These are phyloP conservation scores for Seira ritae DNA, from an alignment of 2,888 invertebrate genomes.

Conservation along the genomic window DNA sequence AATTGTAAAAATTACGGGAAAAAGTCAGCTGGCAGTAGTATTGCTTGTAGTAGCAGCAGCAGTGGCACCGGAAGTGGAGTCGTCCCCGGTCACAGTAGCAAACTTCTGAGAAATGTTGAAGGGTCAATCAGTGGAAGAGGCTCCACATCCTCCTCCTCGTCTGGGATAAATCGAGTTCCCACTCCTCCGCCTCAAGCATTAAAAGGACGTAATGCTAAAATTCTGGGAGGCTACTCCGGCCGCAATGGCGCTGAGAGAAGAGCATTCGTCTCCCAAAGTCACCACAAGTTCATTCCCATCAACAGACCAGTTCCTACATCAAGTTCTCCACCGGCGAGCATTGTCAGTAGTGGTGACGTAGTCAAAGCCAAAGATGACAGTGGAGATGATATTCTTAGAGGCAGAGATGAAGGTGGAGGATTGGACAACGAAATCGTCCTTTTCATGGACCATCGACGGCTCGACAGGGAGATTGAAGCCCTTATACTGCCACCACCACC, in stretches of 20 bases:
- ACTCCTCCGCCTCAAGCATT: conserved; percentile 47
- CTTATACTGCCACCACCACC: conserved; percentile 1
- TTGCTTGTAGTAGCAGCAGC: conserved; percentile 38
- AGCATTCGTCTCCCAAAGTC: conserved; percentile 36
- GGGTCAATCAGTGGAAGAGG: conserved; percentile 29
- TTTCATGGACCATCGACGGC: background rate
- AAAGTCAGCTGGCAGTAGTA: conserved; percentile 43
- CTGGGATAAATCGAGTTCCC: conserved; percentile 35
- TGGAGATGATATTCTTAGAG: background rate
- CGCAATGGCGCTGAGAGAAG: conserved; percentile 36
- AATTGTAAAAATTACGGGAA: conserved; percentile 54
- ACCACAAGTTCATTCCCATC: conserved; percentile 43
- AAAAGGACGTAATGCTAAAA: background rate
- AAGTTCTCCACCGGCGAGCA: background rate
- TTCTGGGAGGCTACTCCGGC: background rate
- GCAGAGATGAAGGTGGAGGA: background rate
- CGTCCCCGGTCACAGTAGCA: too few species aligned
- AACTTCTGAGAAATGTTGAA: conserved; percentile 1
- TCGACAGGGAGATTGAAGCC: conserved; percentile 1
- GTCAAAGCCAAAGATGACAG: background rate
- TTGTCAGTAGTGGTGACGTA: background rate
- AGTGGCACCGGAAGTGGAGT: conserved; percentile 16
- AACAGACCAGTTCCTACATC: background rate
- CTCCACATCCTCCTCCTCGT: conserved; percentile 10
- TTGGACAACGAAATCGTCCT: background rate